Evolutionary conservation across 2,797 vertebrate species (phyloP), one percentile per base, ranked within the genome.

Genomic region (Columba guinea): DNA sequence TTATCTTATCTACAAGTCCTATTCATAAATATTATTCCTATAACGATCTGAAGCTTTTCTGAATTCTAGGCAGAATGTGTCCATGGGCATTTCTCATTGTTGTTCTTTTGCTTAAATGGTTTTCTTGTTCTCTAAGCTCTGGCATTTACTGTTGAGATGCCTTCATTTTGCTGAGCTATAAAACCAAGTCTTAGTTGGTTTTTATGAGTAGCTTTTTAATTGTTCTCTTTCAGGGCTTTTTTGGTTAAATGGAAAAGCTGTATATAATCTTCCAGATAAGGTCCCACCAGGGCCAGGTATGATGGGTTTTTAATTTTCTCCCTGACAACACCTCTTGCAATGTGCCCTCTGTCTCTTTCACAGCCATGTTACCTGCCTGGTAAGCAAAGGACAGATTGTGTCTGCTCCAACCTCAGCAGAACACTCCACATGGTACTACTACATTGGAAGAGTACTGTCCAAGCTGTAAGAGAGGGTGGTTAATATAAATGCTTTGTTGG

Each of bases 251-350:
- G 9, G 34, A 68, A 56, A 88, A 78, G 5, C 56, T 84, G n/a
- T 51, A n/a, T 7, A 4, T 64, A 82, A 49, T 62, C 48, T 86
- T 91, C 34, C 16, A 51, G 34, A 21, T 86, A 71, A 85, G 28
- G 35, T 91, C 79, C 46, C 35, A 63, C 53, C 20, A 87, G 67
- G 48, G 23, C 56, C 32, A 39, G 18, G 14, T 90, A 55, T 49
- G 59, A 84, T 52, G 30, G 23, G 24, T 84, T 94, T 94, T 84
- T 75, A 52, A 69, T 88, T 96, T 93, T 90, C 63, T 87, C 24
- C 44, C 17, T 90, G 90, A 78, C 79, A 90, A 69, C 56, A 87
- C 27, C 46, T 94, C 51, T 69, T 81, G 30, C 4, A 1, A 9
- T 65, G 27, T 81, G 23, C 26, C 51, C 67, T 85, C 34, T 84